Conservation (phyloP, 2,888 invertebrate species). For the Cylindroiulus punctatus region DNA sequence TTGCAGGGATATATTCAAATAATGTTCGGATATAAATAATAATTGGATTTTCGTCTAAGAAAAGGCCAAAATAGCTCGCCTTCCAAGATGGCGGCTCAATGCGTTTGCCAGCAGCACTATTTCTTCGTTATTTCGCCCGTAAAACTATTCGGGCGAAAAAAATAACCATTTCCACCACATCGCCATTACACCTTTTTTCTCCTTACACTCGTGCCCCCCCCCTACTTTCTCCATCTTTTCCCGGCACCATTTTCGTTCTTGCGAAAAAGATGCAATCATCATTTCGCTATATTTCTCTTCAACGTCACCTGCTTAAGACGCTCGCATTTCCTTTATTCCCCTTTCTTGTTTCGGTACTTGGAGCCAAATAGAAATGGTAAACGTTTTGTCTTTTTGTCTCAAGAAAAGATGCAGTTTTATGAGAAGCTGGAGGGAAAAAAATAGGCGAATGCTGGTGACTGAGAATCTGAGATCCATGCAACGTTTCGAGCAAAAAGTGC, state of each 20-base stretch:
- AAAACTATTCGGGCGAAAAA: slow-evolving; percentile 9
- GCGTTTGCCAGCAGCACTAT: not conserved
- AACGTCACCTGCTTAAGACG: slow-evolving; percentile 19
- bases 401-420: slow-evolving; percentile 26
- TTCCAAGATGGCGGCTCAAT: slow-evolving; percentile 14
- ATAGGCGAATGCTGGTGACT: not conserved
- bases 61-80: not conserved
- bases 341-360: not conserved
- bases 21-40: not conserved
- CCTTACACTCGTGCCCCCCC: not conserved
- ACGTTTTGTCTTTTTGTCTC: slow-evolving; percentile 22
- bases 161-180: slow-evolving; percentile 32
- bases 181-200: slow-evolving; percentile 17
- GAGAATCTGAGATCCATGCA: not conserved
- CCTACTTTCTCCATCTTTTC: not conserved
- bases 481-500: not conserved
- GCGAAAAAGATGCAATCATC: slow-evolving; percentile 32
- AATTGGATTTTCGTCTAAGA: not conserved
- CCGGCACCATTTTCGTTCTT: slow-evolving; percentile 11
- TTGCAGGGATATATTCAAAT: slow-evolving; percentile 11
- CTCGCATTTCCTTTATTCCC: slow-evolving; percentile 14
- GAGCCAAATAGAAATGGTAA: not conserved
- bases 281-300: slow-evolving; percentile 11
- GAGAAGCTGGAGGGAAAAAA: not conserved
- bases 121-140: slow-evolving; percentile 17